Evolutionary conservation across 2,888 invertebrate species (phyloP).

Genomic region (Amphipoea oculea): DNA sequence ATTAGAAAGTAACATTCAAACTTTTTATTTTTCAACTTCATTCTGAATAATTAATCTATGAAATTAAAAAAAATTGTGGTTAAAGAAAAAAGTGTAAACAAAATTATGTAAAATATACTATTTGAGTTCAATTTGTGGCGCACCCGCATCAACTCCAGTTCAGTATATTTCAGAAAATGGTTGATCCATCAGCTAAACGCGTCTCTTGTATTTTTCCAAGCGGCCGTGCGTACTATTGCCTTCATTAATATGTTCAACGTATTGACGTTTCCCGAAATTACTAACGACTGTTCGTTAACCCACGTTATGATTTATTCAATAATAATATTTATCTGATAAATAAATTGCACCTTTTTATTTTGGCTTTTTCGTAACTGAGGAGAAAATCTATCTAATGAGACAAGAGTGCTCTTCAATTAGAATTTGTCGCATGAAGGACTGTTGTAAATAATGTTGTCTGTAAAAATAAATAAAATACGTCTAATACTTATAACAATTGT

Average conservation of each 20-base stretch:
- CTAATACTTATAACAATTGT: too few species aligned
- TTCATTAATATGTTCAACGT: constrained; percentile 73
- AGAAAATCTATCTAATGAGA: constrained; percentile 11
- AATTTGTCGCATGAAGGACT: neutral
- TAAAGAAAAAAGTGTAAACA: neutral
- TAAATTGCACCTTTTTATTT: constrained; percentile 33
- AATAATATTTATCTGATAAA: constrained; percentile 48
- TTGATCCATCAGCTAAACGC: constrained; percentile 70
- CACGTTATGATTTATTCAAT: constrained; percentile 60
- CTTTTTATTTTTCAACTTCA: neutral
- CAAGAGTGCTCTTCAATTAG: constrained; percentile 1
- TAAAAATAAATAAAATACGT: too few species aligned
- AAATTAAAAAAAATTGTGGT: too few species aligned
- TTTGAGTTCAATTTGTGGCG: neutral
- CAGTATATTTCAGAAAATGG: constrained; percentile 19
- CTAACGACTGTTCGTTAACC: constrained; percentile 65
- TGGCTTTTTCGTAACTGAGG: constrained; percentile 6
- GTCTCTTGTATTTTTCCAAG: constrained; percentile 73
- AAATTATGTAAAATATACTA: neutral
- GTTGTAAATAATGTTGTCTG: neutral
- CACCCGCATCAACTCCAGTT: neutral
- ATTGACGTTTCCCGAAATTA: constrained; percentile 67
- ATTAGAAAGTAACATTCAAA: neutral
- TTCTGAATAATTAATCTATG: neutral
- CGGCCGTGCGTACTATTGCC: constrained; percentile 70